Conservation (phyloP, 2,888 invertebrate species). For the Malthinus seriepunctatus region DNA sequence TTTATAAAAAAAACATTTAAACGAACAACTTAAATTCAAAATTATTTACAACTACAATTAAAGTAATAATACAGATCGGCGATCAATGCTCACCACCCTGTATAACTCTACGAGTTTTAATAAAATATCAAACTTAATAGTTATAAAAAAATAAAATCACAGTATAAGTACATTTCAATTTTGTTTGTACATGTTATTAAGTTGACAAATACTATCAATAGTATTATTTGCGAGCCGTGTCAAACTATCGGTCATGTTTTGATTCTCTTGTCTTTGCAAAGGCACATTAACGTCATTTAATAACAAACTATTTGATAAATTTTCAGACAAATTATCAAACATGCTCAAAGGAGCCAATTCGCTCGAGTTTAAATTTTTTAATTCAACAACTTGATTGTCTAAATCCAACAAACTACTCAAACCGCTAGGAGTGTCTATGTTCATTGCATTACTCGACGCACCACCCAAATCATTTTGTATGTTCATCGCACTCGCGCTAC, state of each 20-base stretch:
- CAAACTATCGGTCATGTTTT: slow-evolving; percentile 61
- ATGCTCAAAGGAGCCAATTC: slow-evolving; percentile 47
- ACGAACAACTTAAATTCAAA: too few relatives aligned
- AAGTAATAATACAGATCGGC: too few relatives aligned
- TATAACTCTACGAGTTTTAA: too few relatives aligned
- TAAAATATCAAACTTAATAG: not conserved
- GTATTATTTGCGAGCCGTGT: slow-evolving; percentile 57
- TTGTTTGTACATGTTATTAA: slow-evolving; percentile 26
- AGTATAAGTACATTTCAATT: slow-evolving; percentile 6
- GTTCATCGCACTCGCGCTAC: slow-evolving; percentile 12
- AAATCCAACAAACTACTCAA: slow-evolving; percentile 50
- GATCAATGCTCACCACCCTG: too few relatives aligned
- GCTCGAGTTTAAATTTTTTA: slow-evolving; percentile 51
- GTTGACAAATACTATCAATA: slow-evolving; percentile 52
- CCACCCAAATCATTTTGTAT: slow-evolving; percentile 21
- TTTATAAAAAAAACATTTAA: too few relatives aligned
- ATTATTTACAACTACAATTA: too few relatives aligned
- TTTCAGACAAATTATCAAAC: slow-evolving; percentile 54
- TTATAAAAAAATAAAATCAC: not conserved
- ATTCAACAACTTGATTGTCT: slow-evolving; percentile 55
- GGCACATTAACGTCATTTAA: slow-evolving; percentile 50
- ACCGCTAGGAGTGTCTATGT: slow-evolving; percentile 35
- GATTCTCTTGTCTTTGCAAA: slow-evolving; percentile 38
- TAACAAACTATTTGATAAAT: slow-evolving; percentile 55
- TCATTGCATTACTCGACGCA: slow-evolving; percentile 19